These are phyloP conservation scores for Hystrix cristata DNA, from an alignment of 2,113 vertebrate species.

Conservation along the genomic window DNA sequence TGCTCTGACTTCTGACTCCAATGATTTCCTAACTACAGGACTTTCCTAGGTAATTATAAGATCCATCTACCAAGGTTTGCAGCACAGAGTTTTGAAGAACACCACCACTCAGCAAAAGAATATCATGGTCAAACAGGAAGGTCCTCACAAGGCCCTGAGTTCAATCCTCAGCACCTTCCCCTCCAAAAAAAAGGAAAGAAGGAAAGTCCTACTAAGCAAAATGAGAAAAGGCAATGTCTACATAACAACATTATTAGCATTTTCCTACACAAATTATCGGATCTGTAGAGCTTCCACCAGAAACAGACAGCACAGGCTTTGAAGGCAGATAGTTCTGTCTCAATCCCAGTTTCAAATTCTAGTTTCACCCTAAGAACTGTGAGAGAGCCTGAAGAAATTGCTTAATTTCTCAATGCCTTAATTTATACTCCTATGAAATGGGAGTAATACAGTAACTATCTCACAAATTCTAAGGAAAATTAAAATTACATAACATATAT, in stretches of 20 bases:
- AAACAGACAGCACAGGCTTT: background rate
- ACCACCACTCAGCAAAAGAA: background rate
- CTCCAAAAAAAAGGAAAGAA: no score
- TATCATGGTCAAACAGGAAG: background rate
- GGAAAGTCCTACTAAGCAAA: background rate
- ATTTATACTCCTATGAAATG: constrained; percentile 6
- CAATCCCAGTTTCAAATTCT: constrained; percentile 10
- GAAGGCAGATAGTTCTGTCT: background rate
- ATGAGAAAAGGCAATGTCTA: background rate
- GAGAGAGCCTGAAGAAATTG: background rate
- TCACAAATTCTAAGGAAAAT: background rate
- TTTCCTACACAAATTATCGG: background rate
- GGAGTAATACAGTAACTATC: background rate
- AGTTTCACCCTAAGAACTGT: background rate
- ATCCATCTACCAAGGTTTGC: background rate
- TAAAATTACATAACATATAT: constrained; percentile 4
- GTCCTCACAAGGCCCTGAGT: background rate
- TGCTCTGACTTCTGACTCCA: constrained; percentile 8
- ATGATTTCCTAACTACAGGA: background rate
- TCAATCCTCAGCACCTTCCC: no score
- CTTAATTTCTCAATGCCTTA: background rate
- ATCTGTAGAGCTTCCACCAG: background rate
- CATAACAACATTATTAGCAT: background rate
- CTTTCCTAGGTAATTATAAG: constrained; percentile 40
- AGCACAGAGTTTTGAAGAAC: background rate